These are phyloP conservation scores for Brotula barbata DNA, from an alignment of 2,797 vertebrate species.

Conservation along the genomic window DNA sequence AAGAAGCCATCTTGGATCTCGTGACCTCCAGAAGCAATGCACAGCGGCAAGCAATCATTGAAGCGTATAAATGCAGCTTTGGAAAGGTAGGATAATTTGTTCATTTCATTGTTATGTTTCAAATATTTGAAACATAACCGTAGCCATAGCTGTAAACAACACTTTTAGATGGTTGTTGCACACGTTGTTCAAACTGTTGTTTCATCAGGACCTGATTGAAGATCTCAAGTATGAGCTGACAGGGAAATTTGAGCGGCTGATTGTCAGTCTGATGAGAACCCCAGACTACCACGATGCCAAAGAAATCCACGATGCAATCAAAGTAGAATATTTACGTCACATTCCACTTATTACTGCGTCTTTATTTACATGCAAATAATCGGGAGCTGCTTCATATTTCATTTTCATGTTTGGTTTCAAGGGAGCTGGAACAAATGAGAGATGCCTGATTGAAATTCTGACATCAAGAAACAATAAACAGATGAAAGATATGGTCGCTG, in stretches of 20 bases:
- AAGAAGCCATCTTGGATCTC: constrained; percentile 92
- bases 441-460: constrained; percentile 91
- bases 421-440: constrained; percentile 92
- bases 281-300: constrained; percentile 92
- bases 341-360: neutral
- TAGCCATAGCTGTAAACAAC: neutral
- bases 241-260: constrained; percentile 94
- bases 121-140: neutral
- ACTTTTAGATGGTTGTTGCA: neutral
- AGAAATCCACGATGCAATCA: constrained; percentile 92
- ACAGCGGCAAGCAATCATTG: constrained; percentile 87
- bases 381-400: constrained; percentile 6
- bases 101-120: neutral
- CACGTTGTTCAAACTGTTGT: neutral
- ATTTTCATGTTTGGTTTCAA: constrained; percentile 52
- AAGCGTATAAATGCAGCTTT: constrained; percentile 90
- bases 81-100: constrained; percentile 83
- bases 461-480: constrained; percentile 92
- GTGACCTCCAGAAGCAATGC: constrained; percentile 89
- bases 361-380: constrained; percentile 4
- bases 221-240: constrained; percentile 97
- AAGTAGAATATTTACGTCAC: constrained; percentile 74
- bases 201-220: constrained; percentile 88
- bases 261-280: constrained; percentile 92
- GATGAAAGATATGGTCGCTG: constrained; percentile 84